A percentile compares a stretch with the other conserved stretches of the same genome.
phyloP scores from a whole-genome alignment of 2,888 invertebrate species.

The Eupithecia insigniata region DNA sequence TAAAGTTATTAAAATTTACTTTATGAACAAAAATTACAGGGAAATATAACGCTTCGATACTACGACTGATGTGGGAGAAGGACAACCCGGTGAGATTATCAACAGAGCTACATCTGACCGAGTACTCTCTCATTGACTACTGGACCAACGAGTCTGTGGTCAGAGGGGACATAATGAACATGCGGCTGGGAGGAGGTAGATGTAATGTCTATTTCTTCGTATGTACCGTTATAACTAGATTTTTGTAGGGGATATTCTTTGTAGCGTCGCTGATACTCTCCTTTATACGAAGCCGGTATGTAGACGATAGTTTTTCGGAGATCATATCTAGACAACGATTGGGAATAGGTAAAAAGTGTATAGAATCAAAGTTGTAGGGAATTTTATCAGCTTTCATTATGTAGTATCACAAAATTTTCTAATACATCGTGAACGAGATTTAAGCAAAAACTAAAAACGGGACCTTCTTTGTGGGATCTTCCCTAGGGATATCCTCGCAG shows the following conservation, averaged over 20 bases:
- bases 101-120: conserved; percentile 90
- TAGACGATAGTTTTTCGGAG: too few relatives aligned
- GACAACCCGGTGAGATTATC: conserved; percentile 89
- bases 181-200: conserved; percentile 89
- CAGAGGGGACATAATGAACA: conserved; percentile 87
- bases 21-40: conserved; percentile 78
- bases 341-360: too few relatives aligned
- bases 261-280: background rate
- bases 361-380: too few relatives aligned
- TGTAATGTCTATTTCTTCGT: conserved; percentile 70
- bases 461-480: too few relatives aligned
- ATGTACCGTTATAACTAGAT: conserved; percentile 46
- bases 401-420: too few relatives aligned
- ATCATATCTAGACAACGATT: too few relatives aligned
- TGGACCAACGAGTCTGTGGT: conserved; percentile 89
- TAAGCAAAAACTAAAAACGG: too few relatives aligned
- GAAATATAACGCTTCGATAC: conserved; percentile 91
- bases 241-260: conserved; percentile 20
- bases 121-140: conserved; percentile 88
- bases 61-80: conserved; percentile 90
- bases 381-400: too few relatives aligned
- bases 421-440: too few relatives aligned
- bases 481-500: too few relatives aligned
- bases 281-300: background rate
- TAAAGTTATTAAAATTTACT: conserved; percentile 39